Base-by-base conservation (phyloP, 1,140 invertebrate genomes). In the Drosophila varians region DNA sequence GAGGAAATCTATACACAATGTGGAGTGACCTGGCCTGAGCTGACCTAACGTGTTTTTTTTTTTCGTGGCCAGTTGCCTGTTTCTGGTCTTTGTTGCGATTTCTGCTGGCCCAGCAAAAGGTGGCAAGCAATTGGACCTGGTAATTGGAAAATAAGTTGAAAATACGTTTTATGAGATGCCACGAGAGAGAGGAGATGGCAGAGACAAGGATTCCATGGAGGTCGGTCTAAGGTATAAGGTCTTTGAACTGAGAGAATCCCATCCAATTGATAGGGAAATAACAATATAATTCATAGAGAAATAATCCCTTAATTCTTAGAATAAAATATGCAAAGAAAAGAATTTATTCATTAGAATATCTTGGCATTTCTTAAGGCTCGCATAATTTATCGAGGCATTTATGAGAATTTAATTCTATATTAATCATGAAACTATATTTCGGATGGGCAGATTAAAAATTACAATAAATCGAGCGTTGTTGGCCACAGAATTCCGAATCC, bases 131-230 rank as follows among this genome's bases (percentile, higher is more conserved):
- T 65, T 52, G 62, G 47, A 11, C 43, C 47, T 53, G 64, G 61
- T 68, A 68, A 68, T 68, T 68, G 64, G 64, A 68, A 68, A 68
- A 68, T 68, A 68, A 68, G 64, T 68, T 53, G 61, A 45, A 66
- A 66, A 66, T 66, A 43, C 62, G 61, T 43, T 65, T 62, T 62
- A 62, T 42, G 43, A 23, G 18, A 43, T 55, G 19, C 42, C 11
- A 9, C 8, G 11, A 36, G 21, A 12, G 26, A 45, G 7, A n/a
- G n/a, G n/a, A n/a, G n/a, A n/a, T 23, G 21, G 26, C 7, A 8
- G 26, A 23, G 28, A 25, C 25, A 51, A 65, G 46, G 58, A 31
- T 31, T 31, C 28, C 28, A n/a, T 31, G 28, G 42, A 21, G 21
- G 43, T 12, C 31, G 3, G 28, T 31, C n/a, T n/a, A n/a, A n/a